Percentiles rank a stretch among this genome's conserved stretches.
phyloP scores from a whole-genome alignment of 2,888 invertebrate species.

The Stenoptilia bipunctidactyla region DNA sequence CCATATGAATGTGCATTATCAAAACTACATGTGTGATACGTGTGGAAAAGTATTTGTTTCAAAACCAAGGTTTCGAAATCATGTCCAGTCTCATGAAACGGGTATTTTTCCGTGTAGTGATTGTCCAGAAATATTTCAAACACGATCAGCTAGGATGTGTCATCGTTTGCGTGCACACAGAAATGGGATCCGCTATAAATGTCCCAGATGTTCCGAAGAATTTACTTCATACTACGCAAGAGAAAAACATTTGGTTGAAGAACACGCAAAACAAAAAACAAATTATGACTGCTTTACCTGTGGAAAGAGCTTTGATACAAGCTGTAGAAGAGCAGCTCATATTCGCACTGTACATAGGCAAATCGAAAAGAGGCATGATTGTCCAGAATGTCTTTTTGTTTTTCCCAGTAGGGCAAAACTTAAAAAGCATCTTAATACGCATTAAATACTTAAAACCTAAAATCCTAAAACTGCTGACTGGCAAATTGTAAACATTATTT shows the following conservation, averaged over 20 bases:
- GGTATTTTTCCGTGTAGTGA: conserved; percentile 48
- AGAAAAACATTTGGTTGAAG: conserved; percentile 42
- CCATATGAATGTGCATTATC: conserved; percentile 56
- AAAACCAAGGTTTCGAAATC: conserved; percentile 46
- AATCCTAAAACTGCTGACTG: conserved; percentile 24
- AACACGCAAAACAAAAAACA: conserved; percentile 34
- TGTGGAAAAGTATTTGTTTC: conserved; percentile 57
- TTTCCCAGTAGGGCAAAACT: conserved; percentile 38
- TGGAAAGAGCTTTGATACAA: conserved; percentile 37
- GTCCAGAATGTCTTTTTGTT: conserved; percentile 30
- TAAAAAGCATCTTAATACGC: conserved; percentile 30
- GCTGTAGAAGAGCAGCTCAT: conserved; percentile 43
- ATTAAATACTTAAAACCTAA: conserved; percentile 14
- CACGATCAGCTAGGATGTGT: conserved; percentile 38
- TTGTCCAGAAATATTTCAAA: conserved; percentile 38
- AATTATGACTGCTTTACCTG: conserved; percentile 39
- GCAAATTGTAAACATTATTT: no score
- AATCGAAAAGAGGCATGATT: conserved; percentile 27
- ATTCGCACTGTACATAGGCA: conserved; percentile 20
- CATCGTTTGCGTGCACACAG: conserved; percentile 42
- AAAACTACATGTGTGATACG: conserved; percentile 50
- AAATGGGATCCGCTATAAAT: conserved; percentile 45
- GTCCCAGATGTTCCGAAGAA: conserved; percentile 46
- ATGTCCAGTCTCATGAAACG: conserved; percentile 45
- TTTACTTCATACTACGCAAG: conserved; percentile 48